Percentiles rank a stretch among this genome's conserved stretches.
phyloP scores from a whole-genome alignment of 2,113 vertebrate genomes.

The Motacilla tschutschensis region DNA sequence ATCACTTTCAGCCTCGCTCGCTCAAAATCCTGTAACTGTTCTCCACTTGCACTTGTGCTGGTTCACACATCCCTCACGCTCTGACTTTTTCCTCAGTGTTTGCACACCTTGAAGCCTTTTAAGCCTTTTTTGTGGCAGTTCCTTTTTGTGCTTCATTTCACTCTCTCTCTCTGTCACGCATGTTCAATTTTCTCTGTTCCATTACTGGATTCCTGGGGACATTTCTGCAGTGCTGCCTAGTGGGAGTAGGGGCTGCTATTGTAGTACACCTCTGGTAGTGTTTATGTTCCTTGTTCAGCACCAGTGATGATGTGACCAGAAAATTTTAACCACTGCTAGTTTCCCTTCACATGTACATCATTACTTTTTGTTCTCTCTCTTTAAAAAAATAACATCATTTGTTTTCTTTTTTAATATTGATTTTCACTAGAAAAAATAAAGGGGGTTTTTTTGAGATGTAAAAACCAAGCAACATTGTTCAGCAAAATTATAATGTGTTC shows the following conservation, averaged over 20 bases:
- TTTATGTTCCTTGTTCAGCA: background rate
- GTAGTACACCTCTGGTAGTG: background rate
- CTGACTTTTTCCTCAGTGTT: background rate
- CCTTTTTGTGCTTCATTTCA: slow-evolving; percentile 3
- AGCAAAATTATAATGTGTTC: background rate
- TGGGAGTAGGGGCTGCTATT: background rate
- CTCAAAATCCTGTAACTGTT: background rate
- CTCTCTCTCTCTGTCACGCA: background rate
- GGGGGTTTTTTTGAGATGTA: background rate
- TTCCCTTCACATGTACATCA: background rate
- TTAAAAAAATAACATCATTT: background rate
- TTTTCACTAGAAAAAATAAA: background rate
- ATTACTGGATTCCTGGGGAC: slow-evolving; percentile 3
- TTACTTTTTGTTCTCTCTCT: background rate
- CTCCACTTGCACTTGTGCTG: background rate
- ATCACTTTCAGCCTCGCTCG: background rate
- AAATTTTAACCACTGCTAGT: background rate
- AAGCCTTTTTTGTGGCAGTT: background rate
- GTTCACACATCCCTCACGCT: background rate
- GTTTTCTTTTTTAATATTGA: background rate
- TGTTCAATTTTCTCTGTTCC: slow-evolving; percentile 29
- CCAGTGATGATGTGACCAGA: background rate
- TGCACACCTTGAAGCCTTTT: background rate
- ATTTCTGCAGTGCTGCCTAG: background rate
- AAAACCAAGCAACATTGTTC: background rate